Base-by-base conservation (phyloP, 2,888 invertebrate species). In the Drosophila macrospina region DNA sequence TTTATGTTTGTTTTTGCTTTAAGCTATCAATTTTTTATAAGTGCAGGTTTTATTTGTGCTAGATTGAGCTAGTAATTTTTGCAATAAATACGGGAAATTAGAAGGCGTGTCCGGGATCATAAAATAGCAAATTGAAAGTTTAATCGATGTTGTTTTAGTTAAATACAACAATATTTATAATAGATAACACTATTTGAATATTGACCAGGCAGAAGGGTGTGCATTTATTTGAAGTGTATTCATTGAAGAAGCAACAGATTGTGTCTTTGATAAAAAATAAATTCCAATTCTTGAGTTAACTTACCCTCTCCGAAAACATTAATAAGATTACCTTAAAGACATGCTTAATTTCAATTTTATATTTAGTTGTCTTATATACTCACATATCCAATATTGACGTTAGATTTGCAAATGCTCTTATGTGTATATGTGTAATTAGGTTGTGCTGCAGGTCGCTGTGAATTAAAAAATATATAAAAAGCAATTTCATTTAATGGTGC, bases 301-400 rank as follows among this genome's bases (percentile, higher is more conserved):
- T 20, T 20, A 20, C 20, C 20, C 3, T 20, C 20, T 20, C 3
- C 20, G 20, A 20, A 20, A 20, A 26, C 56, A 74, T 69, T 68
- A 61, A 47, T 62, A 54, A 60, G 47, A 76, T 74, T 72, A 72
- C 78, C 71, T 69, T 72, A 85, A 82, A 74, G 20, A 77, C 61
- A 57, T 64, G 64, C 64, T 70, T 72, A 74, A 66, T 20, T 48
- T 61, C 68, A 41, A 47, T 48, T 60, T 47, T 8, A 48, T 51
- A 59, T 47, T 62, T 65, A 39, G 45, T 47, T 8, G 30, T 32
- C 7, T 36, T 7, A 66, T 90, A 78, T 90, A 93, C 93, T 93
- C 90, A 94, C 94, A 94, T 90, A 82, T 94, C 93, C 60, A 89
- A 77, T 16, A 94, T 91, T 47, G 91, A 86, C 10, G 73, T 75